Base-by-base conservation (phyloP, 2,113 vertebrate species). In the Ceyx margarethae region DNA sequence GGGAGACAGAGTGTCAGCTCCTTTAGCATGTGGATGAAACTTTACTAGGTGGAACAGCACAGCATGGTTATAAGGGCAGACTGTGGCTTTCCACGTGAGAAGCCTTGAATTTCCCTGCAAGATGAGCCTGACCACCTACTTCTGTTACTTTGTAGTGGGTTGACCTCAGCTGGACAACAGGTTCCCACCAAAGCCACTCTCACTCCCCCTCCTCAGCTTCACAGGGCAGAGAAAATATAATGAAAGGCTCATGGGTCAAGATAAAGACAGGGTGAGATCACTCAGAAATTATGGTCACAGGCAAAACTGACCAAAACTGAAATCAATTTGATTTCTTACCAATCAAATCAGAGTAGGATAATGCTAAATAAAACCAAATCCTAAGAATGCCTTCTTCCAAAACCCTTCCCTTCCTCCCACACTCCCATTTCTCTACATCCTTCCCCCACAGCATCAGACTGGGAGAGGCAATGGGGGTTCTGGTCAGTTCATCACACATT, bases 361-460 rank as follows among this genome's bases (percentile, higher is more conserved):
- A 46, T n/a, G 43, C 45, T 20, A 46, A 66, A 66, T 23, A 66
- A 66, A 46, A 15, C 15, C 29, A 46, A 66, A 46, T n/a, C 64
- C 29, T 50, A 23, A 50, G 33, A 45, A 46, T 64, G 4, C 12
- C 13, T 60, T 54, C 48, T 9, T 23, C 20, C 15, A 9, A 20
- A 20, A 23, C 20, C 18, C 5, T 15, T 58, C n/a, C 10, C 11
- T 64, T 69, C 50, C 64, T 60, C 25, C 25, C 22, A 15, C 25
- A 28, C 6, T 26, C 25, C 13, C 10, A 0, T 56, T 78, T 83
- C 5, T 88, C 28, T 58, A 12, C 23, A 10, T 54, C 15, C 19
- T 12, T 42, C 3, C 14, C 26, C 6, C 10, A 23, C n/a, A n/a
- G 20, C 5, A 5, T 5, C 3, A 15, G 3, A 61, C 19, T 5